Percentiles rank a stretch among this genome's conserved stretches.
These are phyloP conservation scores for Cynopterus sphinx DNA, from an alignment of 2,797 vertebrate genomes.

Conservation along the genomic window DNA sequence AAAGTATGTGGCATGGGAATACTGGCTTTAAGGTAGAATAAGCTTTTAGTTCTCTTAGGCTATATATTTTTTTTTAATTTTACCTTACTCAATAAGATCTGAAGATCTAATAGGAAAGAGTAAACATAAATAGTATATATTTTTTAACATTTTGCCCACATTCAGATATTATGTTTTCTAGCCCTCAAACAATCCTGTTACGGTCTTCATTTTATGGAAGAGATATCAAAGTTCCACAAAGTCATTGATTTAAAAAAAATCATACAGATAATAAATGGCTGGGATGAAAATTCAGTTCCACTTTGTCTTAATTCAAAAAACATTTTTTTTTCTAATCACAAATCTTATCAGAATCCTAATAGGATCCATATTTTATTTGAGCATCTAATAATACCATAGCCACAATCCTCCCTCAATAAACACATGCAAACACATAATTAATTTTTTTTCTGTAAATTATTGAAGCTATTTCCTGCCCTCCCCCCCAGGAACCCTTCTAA, in stretches of 20 bases:
- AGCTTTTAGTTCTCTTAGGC: not conserved
- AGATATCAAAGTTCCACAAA: not conserved
- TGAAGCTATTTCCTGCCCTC: not conserved
- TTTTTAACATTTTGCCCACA: not conserved
- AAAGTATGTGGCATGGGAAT: not conserved
- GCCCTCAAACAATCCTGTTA: not conserved
- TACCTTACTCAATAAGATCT: not conserved
- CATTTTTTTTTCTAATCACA: not conserved
- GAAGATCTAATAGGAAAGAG: not conserved
- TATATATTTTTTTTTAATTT: constrained; percentile 6
- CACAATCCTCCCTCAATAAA: not conserved
- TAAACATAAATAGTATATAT: not conserved
- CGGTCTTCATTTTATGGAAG: not conserved
- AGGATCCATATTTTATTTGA: not conserved
- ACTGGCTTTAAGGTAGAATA: not conserved
- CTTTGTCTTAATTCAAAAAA: not conserved
- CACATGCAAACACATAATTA: not conserved
- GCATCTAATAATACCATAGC: not conserved
- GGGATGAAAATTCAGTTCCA: not conserved
- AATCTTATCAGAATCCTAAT: not conserved
- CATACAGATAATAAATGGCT: not conserved
- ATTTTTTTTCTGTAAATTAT: not conserved
- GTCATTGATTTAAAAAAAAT: not conserved
- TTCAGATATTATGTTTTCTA: not conserved
- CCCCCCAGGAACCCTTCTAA: not conserved